Base-by-base conservation (phyloP, 2,888 invertebrate species). In the Folsomia manolachei region DNA sequence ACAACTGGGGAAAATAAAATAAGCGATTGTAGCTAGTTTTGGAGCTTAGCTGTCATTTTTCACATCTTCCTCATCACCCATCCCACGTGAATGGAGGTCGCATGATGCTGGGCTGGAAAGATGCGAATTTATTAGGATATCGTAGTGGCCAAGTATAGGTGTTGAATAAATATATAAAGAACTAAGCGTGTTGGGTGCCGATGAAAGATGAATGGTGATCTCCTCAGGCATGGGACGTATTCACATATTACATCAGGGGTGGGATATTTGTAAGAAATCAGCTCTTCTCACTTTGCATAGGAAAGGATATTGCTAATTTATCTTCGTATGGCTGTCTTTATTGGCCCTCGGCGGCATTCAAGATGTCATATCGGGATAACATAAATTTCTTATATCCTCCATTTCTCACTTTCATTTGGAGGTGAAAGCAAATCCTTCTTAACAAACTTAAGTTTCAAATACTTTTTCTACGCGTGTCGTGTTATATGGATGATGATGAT, bases 321-420 rank as follows among this genome's bases (percentile, higher is more conserved):
- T 67, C 67, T 67, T 26, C 26, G 7, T 67, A 56, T n/a, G n/a
- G 24, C 67, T 67, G 67, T 67, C 67, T 60, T 67, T 67, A 67
- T 67, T 60, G 24, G 21, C 60, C 14, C 26, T 51, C 27, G 14
- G 21, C 51, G 18, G 53, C 52, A 67, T 67, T 60, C 56, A 67
- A 56, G 26, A 26, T 67, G 67, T 56, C 67, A 67, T 67, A 67
- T 67, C 53, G 67, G 25, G 25, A 67, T 60, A 67, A 60, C 14
- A 67, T 25, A 53, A 60, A 60, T 67, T 25, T 67, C 23, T 26
- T 39, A 24, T 11, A 56, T 52, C 21, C 26, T 52, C 67, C 27
- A 67, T 67, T 67, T 67, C 67, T 67, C 67, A 67, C 67, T 67
- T 67, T 53, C 67, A 56, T 67, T 60, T 26, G 19, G 19, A 67